Evolutionary conservation across 2,888 invertebrate species (phyloP).

Genomic region (Cephus pygmeus): DNA sequence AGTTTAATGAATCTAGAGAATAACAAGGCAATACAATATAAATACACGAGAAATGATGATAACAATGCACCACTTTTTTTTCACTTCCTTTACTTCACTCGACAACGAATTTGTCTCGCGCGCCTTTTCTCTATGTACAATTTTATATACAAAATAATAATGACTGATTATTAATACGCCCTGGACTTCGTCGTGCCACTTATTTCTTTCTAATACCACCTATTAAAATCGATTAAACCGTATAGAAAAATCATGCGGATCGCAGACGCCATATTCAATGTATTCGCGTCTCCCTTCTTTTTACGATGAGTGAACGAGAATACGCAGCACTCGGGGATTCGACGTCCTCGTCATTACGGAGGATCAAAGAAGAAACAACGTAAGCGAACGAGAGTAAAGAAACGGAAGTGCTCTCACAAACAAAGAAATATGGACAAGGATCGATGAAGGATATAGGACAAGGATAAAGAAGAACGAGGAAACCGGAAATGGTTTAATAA

Average conservation of each 20-base stretch:
- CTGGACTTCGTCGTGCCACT: background rate
- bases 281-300: background rate
- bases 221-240: background rate
- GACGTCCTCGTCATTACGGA: background rate
- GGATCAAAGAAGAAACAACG: background rate
- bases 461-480: background rate
- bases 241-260: background rate
- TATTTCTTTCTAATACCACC: background rate
- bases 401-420: background rate
- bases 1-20: background rate
- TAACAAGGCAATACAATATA: background rate
- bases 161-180: background rate
- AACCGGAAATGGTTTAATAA: background rate
- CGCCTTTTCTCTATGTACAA: constrained; percentile 4
- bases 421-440: background rate
- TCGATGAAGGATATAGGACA: background rate
- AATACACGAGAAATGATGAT: background rate
- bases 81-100: background rate
- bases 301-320: background rate
- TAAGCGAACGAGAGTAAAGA: background rate
- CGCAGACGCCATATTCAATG: background rate
- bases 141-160: constrained; percentile 13
- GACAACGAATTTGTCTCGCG: background rate
- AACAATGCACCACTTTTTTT: background rate
- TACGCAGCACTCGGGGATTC: background rate